Conservation (phyloP, 2,113 vertebrate genomes). For the Lepidothrix coronata region DNA sequence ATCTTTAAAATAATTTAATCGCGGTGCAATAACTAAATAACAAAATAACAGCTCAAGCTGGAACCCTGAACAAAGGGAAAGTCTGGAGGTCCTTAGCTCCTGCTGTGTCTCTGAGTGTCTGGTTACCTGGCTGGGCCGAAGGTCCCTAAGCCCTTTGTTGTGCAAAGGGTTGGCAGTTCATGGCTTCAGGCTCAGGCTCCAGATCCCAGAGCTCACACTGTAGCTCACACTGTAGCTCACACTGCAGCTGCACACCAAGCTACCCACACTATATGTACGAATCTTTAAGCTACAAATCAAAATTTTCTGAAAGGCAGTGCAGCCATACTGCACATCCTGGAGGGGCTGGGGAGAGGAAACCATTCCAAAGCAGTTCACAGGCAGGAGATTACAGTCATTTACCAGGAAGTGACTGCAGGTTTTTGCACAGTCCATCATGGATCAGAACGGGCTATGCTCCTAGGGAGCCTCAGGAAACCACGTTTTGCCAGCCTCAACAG, state of each 20-base stretch:
- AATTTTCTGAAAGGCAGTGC: background rate
- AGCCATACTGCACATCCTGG: background rate
- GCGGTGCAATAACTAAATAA: background rate
- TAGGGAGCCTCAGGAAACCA: background rate
- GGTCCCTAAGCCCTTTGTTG: background rate
- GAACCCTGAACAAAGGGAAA: background rate
- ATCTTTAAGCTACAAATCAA: background rate
- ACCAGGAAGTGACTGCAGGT: background rate
- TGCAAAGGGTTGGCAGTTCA: background rate
- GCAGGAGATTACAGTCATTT: background rate
- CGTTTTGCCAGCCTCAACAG: background rate
- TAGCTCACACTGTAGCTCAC: background rate
- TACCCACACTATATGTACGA: background rate
- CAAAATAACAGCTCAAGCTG: background rate
- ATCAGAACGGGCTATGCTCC: background rate
- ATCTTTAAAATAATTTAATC: background rate
- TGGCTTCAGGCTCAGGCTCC: accelerated
- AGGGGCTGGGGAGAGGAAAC: background rate
- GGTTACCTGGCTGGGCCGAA: background rate
- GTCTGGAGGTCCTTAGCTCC: background rate
- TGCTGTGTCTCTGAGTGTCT: background rate
- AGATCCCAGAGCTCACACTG: background rate
- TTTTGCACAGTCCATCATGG: accelerated
- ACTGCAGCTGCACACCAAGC: background rate
- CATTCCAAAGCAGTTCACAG: background rate